Evolutionary conservation across 2,888 invertebrate genomes (phyloP).

Genomic region (Acanthosoma haemorrhoidale): DNA sequence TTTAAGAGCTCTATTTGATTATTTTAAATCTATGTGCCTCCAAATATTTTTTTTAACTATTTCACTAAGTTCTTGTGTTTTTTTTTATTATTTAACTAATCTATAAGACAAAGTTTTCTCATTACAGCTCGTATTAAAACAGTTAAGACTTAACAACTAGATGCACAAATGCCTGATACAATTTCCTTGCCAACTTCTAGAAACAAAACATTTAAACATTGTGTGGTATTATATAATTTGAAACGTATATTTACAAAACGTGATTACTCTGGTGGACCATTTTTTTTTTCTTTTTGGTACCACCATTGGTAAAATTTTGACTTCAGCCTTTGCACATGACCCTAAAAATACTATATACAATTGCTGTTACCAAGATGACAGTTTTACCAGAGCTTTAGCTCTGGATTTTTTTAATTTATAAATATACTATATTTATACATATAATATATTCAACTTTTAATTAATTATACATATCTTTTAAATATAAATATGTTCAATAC

Average conservation of each 20-base stretch:
- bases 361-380: conserved; percentile 31
- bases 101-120: conserved; percentile 29
- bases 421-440: conserved; percentile 16
- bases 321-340: conserved; percentile 35
- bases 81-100: conserved; percentile 15
- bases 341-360: conserved; percentile 36
- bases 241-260: conserved; percentile 24
- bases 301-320: conserved; percentile 28
- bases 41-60: conserved; percentile 24
- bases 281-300: no score
- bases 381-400: conserved; percentile 7
- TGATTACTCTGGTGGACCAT: not conserved
- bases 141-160: conserved; percentile 27
- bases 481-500: conserved; percentile 30
- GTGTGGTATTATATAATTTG: conserved; percentile 15
- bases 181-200: not conserved
- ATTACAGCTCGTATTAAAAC: conserved; percentile 29
- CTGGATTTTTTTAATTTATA: not conserved
- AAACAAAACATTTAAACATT: conserved; percentile 11
- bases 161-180: conserved; percentile 28
- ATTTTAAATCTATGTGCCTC: conserved; percentile 26
- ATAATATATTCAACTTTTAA: conserved; percentile 19
- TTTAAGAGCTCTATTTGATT: conserved; percentile 15
- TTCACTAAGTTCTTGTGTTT: conserved; percentile 27
- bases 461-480: conserved; percentile 29